A percentile compares a stretch with the other conserved stretches of the same genome.
phyloP scores from a whole-genome alignment of 2,113 vertebrate species.

The Melanostigma gelatinosum region DNA sequence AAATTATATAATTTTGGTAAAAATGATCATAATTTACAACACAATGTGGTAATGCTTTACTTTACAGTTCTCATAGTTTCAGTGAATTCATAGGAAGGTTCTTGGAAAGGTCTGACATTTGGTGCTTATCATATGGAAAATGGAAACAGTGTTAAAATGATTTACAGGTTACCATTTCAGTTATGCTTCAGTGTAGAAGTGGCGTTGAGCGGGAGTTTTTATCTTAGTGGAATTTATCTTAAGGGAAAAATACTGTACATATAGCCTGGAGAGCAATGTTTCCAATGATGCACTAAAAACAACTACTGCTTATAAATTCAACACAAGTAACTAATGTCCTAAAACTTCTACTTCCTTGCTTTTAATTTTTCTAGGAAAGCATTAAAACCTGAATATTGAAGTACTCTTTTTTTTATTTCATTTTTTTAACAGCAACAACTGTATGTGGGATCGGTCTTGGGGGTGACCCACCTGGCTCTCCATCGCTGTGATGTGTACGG shows the following conservation, averaged over 20 bases:
- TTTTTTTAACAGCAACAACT: slow-evolving; percentile 91
- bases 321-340: not conserved
- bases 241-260: not conserved
- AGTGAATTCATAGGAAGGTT: not conserved
- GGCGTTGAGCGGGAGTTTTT: not conserved
- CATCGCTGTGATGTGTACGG: slow-evolving; percentile 96
- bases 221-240: not conserved
- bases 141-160: not conserved
- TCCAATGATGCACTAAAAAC: not conserved
- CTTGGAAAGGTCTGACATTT: not conserved
- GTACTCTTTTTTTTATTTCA: slow-evolving; percentile 56
- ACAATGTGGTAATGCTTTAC: not conserved
- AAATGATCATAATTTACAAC: not conserved
- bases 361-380: not conserved
- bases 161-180: not conserved
- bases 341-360: not conserved
- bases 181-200: not conserved
- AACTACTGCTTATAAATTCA: not conserved
- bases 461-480: slow-evolving; percentile 95
- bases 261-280: not conserved
- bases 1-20: not conserved
- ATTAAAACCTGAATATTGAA: too few relatives aligned
- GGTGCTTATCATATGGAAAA: not conserved
- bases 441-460: slow-evolving; percentile 91
- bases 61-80: not conserved